Evolutionary conservation across 92 coral and sea anemone species (phyloP), one percentile per base, ranked within the genome.

Genomic region (Actinostola sp.): DNA sequence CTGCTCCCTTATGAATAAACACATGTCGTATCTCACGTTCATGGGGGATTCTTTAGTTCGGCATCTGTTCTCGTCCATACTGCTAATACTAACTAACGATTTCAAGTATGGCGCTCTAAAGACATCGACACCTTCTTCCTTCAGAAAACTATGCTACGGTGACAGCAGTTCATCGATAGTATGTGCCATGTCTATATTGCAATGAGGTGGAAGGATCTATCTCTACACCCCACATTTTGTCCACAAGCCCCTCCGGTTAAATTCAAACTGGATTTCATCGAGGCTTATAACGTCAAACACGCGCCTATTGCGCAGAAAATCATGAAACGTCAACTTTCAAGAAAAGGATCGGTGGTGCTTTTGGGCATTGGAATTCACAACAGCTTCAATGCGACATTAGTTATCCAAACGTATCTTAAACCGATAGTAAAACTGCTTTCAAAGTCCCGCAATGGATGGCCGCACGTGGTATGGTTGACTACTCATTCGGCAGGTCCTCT

Each of bases 401-500:
- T 87, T 3, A 79, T 90, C 21, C 44, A 84, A 44, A 42, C 50
- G 17, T 90, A 86, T 44, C 87, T 90, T 43, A 82, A 74, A 39
- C 97, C 97, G 0, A 78, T 88, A 1, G 79, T 90, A 27, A 50
- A 52, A 27, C 58, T 83, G 41, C 53, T 87, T 32, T 66, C 89
- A 15, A 59, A 72, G 48, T 75, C 86, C 36, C 81, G 65, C 49
- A 83, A 34, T 30, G 97, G 97, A 3, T 90, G 97, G 97, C 97
- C 97, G 1, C 89, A 73, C 46, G 70, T 90, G 35, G 53, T 90
- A 20, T 90, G 97, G 97, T 42, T 90, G 53, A 75, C 85, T 6
- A 77, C 97, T 29, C 97, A 90, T 68, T 84, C 97, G 3, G 90
- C 88, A 56, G 97, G 97, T 12, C 97, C 97, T 19, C 77, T 90